A percentile compares a stretch with the other conserved stretches of the same genome.
Evolutionary conservation across 2,113 vertebrate species (phyloP).

Genomic region (Ascaphus truei): DNA sequence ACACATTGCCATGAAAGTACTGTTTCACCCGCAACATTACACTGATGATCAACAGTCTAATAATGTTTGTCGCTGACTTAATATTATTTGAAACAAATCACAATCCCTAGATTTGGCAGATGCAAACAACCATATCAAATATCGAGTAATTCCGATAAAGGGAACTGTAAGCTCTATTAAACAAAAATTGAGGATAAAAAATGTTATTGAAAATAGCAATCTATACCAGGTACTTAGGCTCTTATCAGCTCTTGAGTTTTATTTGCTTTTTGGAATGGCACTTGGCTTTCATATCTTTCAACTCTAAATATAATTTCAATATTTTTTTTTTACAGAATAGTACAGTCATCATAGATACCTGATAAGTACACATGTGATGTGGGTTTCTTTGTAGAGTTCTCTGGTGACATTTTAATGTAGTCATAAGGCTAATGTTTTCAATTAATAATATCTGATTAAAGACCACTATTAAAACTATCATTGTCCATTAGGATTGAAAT

Average conservation of each 20-base stretch:
- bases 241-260: not conserved
- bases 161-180: conserved; percentile 19
- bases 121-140: conserved; percentile 21
- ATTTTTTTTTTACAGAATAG: no score
- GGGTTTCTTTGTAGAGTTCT: no score
- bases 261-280: conserved; percentile 14
- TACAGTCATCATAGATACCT: no score
- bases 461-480: no score
- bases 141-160: conserved; percentile 13
- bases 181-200: conserved; percentile 1
- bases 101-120: conserved; percentile 3
- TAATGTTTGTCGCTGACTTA: not conserved
- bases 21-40: not conserved
- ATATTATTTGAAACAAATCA: conserved; percentile 5
- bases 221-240: not conserved
- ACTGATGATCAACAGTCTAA: conserved; percentile 14
- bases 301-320: not conserved
- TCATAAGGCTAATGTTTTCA: no score
- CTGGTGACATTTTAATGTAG: no score
- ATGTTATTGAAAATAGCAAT: conserved; percentile 11
- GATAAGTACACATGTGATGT: no score
- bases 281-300: conserved; percentile 7
- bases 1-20: not conserved
- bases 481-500: no score
- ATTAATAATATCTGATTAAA: no score